Conservation (phyloP, 2,888 invertebrate genomes). For the Trissolcus brochymenae region DNA sequence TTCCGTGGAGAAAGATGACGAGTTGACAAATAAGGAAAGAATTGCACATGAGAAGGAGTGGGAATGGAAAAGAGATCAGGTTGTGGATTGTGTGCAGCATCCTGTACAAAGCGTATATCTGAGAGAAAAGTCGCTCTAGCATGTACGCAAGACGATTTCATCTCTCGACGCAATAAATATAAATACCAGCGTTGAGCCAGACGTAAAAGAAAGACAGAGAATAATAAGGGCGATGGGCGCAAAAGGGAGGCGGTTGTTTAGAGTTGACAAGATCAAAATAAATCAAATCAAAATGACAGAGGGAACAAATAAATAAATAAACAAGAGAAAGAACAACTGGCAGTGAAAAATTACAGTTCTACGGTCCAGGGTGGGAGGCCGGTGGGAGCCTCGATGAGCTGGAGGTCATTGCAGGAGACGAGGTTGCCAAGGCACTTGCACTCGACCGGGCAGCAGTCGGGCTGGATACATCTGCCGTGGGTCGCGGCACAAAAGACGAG, state of each 20-base stretch:
- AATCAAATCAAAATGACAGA: slow-evolving; percentile 3
- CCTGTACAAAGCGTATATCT: slow-evolving; percentile 38
- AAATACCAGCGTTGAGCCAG: slow-evolving; percentile 43
- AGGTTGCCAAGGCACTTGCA: slow-evolving; percentile 72
- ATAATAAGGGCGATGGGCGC: slow-evolving; percentile 9
- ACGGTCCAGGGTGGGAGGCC: slow-evolving; percentile 74
- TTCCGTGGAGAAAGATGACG: not conserved
- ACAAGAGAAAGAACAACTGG: not conserved
- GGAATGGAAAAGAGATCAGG: not conserved
- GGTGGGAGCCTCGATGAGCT: slow-evolving; percentile 70
- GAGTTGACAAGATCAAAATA: not conserved
- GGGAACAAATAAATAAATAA: no score
- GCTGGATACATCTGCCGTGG: slow-evolving; percentile 32
- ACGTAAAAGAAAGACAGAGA: slow-evolving; percentile 43
- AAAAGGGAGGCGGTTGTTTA: slow-evolving; percentile 10
- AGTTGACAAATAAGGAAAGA: not conserved
- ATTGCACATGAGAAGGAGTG: not conserved
- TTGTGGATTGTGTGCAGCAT: slow-evolving; percentile 6
- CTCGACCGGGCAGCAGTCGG: slow-evolving; percentile 70
- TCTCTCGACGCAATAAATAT: slow-evolving; percentile 53
- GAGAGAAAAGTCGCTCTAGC: slow-evolving; percentile 48
- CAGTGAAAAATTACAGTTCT: slow-evolving; percentile 67
- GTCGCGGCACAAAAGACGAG: slow-evolving; percentile 15
- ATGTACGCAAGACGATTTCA: slow-evolving; percentile 45
- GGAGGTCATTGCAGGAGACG: slow-evolving; percentile 70